These are phyloP conservation scores for Volucella zonaria DNA, from an alignment of 2,888 invertebrate genomes.

Conservation along the genomic window DNA sequence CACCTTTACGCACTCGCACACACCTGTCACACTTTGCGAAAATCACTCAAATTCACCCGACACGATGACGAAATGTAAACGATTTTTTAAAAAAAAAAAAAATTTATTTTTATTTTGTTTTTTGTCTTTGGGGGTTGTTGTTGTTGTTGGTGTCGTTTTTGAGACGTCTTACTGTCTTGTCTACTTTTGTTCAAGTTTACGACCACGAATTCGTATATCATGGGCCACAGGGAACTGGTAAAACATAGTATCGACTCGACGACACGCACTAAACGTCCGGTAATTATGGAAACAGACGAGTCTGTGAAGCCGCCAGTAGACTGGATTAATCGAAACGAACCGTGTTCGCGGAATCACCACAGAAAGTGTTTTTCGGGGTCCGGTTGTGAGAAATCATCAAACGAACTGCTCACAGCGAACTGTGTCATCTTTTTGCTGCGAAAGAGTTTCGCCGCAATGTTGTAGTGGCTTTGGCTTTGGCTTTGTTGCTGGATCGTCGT, in stretches of 20 bases:
- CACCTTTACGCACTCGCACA: constrained; percentile 1
- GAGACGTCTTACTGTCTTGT: constrained; percentile 44
- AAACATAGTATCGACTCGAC: constrained; percentile 41
- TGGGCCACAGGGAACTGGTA: constrained; percentile 56
- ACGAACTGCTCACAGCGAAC: constrained; percentile 70
- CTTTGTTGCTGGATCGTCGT: constrained; percentile 38
- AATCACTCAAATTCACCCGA: constrained; percentile 36
- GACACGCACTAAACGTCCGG: constrained; percentile 42
- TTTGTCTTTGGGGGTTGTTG: too few relatives aligned
- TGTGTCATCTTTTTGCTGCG: constrained; percentile 72
- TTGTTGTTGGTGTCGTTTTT: too few relatives aligned
- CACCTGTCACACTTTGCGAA: constrained; percentile 1
- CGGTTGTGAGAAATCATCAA: constrained; percentile 69
- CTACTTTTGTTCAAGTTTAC: constrained; percentile 18
- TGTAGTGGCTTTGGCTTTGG: constrained; percentile 47
- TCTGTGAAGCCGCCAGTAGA: constrained; percentile 27
- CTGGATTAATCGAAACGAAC: constrained; percentile 43
- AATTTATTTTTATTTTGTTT: too few relatives aligned
- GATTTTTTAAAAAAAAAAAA: too few relatives aligned
- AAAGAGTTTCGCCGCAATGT: constrained; percentile 61
- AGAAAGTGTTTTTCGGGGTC: constrained; percentile 44
- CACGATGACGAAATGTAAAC: constrained; percentile 17
- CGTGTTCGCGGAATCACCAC: constrained; percentile 39
- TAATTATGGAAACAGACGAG: constrained; percentile 41
- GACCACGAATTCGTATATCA: constrained; percentile 3